Conservation (phyloP, 2,888 invertebrate species). For the Dione juno region DNA sequence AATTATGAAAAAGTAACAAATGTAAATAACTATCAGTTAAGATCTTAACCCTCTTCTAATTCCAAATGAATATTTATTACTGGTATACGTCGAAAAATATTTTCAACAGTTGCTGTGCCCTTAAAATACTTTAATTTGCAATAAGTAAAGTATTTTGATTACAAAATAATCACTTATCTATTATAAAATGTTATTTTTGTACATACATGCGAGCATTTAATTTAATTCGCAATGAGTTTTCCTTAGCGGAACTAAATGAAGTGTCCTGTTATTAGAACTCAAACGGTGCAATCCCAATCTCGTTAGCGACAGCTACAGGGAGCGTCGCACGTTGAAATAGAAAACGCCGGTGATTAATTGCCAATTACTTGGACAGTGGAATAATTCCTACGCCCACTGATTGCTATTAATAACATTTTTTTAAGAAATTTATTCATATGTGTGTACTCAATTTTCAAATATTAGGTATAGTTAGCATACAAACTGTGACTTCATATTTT, state of each 20-base stretch:
- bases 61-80: too few species aligned
- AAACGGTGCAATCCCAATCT: conserved; percentile 67
- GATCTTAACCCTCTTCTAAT: not conserved
- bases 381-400: conserved; percentile 77
- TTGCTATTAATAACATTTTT: conserved; percentile 47
- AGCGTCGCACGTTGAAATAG: conserved; percentile 70
- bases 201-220: not conserved
- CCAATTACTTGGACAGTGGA: conserved; percentile 77
- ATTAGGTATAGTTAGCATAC: too few species aligned
- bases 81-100: too few species aligned
- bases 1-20: too few species aligned
- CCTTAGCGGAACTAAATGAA: conserved; percentile 43
- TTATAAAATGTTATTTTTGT: not conserved
- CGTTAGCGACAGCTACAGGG: conserved; percentile 58
- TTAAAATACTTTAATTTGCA: too few species aligned
- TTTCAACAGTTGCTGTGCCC: too few species aligned
- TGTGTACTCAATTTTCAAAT: not conserved
- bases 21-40: too few species aligned
- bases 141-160: not conserved
- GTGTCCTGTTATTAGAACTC: conserved; percentile 53
- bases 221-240: conserved; percentile 27
- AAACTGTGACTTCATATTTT: too few species aligned
- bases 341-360: conserved; percentile 82
- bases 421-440: conserved; percentile 11
- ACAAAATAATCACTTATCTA: not conserved